phyloP scores from a whole-genome alignment of 2,888 invertebrate genomes.

The Diplazon laetatorius region DNA sequence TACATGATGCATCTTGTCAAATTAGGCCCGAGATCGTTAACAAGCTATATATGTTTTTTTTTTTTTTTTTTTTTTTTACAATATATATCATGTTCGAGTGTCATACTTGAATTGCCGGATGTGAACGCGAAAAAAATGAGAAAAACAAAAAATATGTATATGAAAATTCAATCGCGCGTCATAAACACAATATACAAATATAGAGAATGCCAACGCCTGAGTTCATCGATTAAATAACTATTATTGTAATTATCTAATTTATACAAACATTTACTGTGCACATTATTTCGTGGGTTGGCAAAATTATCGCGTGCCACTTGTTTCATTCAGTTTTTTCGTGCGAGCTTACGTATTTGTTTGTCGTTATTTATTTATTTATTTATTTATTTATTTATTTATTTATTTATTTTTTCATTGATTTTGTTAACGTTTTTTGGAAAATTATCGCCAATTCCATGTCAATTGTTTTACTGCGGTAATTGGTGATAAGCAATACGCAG shows the following conservation, averaged over 20 bases:
- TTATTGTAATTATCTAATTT: slow-evolving; percentile 75
- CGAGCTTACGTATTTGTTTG: neutral
- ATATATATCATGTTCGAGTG: slow-evolving; percentile 54
- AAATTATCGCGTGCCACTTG: slow-evolving; percentile 71
- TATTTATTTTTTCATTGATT: too few relatives aligned
- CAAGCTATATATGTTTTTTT: slow-evolving; percentile 61
- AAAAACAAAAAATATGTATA: too few relatives aligned
- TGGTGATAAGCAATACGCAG: slow-evolving; percentile 10
- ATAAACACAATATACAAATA: slow-evolving; percentile 73
- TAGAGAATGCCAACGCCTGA: slow-evolving; percentile 71
- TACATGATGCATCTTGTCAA: slow-evolving; percentile 64
- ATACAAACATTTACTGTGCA: slow-evolving; percentile 77
- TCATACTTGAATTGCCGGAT: slow-evolving; percentile 47
- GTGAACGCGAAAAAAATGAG: slow-evolving; percentile 26
- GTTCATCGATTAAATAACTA: slow-evolving; percentile 71
- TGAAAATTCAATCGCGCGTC: slow-evolving; percentile 44
- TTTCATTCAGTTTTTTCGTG: slow-evolving; percentile 74
- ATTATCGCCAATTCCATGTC: neutral
- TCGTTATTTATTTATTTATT: too few relatives aligned
- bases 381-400: too few relatives aligned
- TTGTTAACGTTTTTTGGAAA: too few relatives aligned
- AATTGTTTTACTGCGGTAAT: neutral
- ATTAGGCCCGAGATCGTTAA: slow-evolving; percentile 73
- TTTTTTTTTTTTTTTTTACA: slow-evolving; percentile 30
- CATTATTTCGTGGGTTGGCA: slow-evolving; percentile 66